Evolutionary conservation across 2,797 vertebrate species (phyloP).

Genomic region (Sandelia bainsii): DNA sequence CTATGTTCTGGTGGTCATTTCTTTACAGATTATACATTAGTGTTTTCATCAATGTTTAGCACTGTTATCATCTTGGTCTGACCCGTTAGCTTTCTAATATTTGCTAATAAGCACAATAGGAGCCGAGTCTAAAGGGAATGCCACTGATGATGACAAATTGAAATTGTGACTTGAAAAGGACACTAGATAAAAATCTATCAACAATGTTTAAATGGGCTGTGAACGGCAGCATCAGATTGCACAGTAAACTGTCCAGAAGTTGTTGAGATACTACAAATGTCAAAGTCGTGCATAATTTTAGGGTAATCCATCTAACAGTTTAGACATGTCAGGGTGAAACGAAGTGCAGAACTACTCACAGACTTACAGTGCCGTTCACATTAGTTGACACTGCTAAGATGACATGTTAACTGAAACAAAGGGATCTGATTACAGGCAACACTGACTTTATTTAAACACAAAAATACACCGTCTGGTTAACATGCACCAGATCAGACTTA

Average conservation of each 20-base stretch:
- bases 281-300: not conserved
- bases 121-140: not conserved
- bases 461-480: conserved; percentile 63
- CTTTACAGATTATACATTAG: not conserved
- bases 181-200: not conserved
- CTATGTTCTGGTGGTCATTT: not conserved
- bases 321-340: not conserved
- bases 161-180: not conserved
- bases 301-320: not conserved
- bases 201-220: not conserved
- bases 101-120: not conserved
- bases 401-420: conserved; percentile 14
- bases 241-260: no score
- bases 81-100: not conserved
- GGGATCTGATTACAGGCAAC: conserved; percentile 43
- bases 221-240: no score
- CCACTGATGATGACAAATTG: not conserved
- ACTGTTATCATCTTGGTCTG: not conserved
- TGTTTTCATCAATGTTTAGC: not conserved
- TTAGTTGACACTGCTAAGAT: not conserved
- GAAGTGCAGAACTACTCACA: not conserved
- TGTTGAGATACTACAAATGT: not conserved
- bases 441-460: conserved; percentile 76
- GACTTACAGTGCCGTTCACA: not conserved
- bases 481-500: conserved; percentile 44